Base-by-base conservation (phyloP, 2,888 invertebrate species). In the Pegoplata infirma region DNA sequence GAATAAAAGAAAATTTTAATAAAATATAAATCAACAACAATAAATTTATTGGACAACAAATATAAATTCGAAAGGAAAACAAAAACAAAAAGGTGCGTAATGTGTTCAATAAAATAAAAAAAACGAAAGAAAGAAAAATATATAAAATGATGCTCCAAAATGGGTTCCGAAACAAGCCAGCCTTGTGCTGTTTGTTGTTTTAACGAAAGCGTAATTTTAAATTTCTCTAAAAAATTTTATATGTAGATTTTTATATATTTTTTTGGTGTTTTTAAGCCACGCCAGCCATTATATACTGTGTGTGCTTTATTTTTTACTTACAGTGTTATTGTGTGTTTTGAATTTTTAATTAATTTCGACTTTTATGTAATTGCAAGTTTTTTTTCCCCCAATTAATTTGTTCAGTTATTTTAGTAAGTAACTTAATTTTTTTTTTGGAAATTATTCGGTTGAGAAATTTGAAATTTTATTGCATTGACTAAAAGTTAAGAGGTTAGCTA, bases 21-120 rank as follows among this genome's bases (percentile, higher is more conserved):
- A 73, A 77, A 55, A 59, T 46, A 67, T 69, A 53, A 71, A 58
- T 59, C 40, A 69, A 40, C 36, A 59, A 49, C 25, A 55, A 63
- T 56, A 59, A 53, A 64, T 69, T 55, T 59, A 53, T 12, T 28
- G 56, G 21, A 25, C 51, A 25, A 59, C 64, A 58, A 55, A 47
- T 51, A 51, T 17, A 68, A 47, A 64, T 73, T 66, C 6, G 36
- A 69, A 64, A 69, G 64, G 78, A 74, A 78, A 69, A 74, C 59
- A 61, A 77, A 77, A 78, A 77, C 77, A 69, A 69, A 73, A 79
- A 79, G 79, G 79, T 79, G 79, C 79, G 79, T 79, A 79, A 51
- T 12, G n/a, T n/a, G n/a, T n/a, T n/a, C n/a, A n/a, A n/a, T n/a
- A 74, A 71, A 63, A 47, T 14, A 28, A 23, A 47, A 61, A 69